Evolutionary conservation across 2,113 vertebrate genomes (phyloP), one percentile per base, ranked within the genome.

Genomic region (Pagrus major): DNA sequence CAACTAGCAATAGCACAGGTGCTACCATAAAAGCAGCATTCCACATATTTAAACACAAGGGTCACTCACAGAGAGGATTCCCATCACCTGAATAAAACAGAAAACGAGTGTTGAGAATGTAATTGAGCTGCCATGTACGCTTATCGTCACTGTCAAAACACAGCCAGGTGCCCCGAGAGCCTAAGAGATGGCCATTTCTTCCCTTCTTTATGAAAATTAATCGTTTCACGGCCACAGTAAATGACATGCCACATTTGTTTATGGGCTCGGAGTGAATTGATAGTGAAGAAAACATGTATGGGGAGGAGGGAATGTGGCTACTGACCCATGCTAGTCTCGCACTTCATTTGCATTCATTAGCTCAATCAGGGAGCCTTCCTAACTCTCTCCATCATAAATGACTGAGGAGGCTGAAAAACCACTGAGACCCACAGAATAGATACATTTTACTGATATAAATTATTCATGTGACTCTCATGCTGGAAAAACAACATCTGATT

Each of bases 81-180:
- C 55, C 75, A 85, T 88, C 72, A 41, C 76, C 77, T 37, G 77
- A 87, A 91, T 86, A 90, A 91, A 92, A 86, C 65, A 73, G 84
- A 91, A 91, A 93, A 90, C 35, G 23, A 83, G 81, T 56, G 74
- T 66, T 84, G 86, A 87, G 85, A 88, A 90, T 31, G 90, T 92
- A 94, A 95, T 93, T 93, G 91, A 92, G 88, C 91, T 95, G 94
- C 91, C 94, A 94, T 92, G 92, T 94, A 87, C 12, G 86, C 86
- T 94, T 90, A 94, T 86, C 80, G 23, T 94, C 94, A 94, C 91
- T 92, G 91, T 92, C 92, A 94, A 85, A 91, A 84, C 82, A 71
- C 80, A 82, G 87, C 80, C 90, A 92, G 90, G 92, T 93, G 86
- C 88, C 78, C 80, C n/a, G 56, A 78, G 78, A 73, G 81, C 79